A percentile compares a stretch with the other conserved stretches of the same genome.
phyloP scores from a whole-genome alignment of 2,113 vertebrate species.

The Tragelaphus imberbis region DNA sequence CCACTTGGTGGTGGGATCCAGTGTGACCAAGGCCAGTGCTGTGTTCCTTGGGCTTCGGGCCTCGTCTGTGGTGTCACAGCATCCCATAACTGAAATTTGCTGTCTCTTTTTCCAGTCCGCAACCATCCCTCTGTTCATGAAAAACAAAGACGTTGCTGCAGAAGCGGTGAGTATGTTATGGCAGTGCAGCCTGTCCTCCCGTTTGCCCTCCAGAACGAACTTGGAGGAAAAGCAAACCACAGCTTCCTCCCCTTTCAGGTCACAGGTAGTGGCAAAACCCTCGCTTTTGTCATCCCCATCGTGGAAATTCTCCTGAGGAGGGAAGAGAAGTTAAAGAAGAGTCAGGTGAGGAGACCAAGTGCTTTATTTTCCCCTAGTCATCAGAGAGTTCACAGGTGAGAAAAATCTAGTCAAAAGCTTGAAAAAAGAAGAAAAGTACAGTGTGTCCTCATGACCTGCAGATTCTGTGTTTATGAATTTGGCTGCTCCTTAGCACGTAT shows the following conservation, averaged over 20 bases:
- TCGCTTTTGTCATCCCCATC: slow-evolving; percentile 94
- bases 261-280: slow-evolving; percentile 96
- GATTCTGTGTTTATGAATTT: background rate
- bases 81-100: background rate
- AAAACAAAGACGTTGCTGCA: slow-evolving; percentile 94
- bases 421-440: no score
- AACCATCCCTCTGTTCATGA: slow-evolving; percentile 96
- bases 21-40: background rate
- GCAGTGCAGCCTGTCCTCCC: accelerated
- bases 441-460: no score
- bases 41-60: background rate
- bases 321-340: slow-evolving; percentile 92
- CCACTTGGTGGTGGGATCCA: background rate
- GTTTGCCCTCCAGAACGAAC: background rate
- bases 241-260: slow-evolving; percentile 79
- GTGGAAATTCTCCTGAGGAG: slow-evolving; percentile 91
- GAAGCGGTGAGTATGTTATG: slow-evolving; percentile 89
- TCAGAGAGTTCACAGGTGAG: background rate
- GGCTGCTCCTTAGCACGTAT: background rate
- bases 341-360: slow-evolving; percentile 81
- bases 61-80: accelerated
- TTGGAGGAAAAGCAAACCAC: no score
- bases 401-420: background rate
- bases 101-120: slow-evolving; percentile 82
- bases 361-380: background rate